Evolutionary conservation across 1,140 invertebrate genomes (phyloP).

Genomic region (Anoplophora glabripennis): DNA sequence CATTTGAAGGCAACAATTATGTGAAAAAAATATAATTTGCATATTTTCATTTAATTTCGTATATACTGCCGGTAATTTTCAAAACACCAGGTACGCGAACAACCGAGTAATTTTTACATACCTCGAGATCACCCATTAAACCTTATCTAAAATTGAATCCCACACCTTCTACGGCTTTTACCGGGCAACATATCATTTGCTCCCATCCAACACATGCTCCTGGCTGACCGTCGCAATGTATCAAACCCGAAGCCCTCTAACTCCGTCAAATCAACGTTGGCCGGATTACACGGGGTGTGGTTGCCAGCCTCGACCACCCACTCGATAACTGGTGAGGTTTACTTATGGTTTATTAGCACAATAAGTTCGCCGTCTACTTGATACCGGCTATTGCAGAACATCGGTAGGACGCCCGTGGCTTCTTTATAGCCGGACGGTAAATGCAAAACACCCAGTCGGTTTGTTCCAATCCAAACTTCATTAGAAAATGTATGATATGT

Average conservation of each 20-base stretch:
- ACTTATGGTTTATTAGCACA: conserved; percentile 16
- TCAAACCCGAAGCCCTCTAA: conserved; percentile 6
- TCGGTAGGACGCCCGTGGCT: conserved; percentile 14
- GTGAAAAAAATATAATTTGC: too few relatives aligned
- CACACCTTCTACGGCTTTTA: too few relatives aligned
- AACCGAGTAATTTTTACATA: too few relatives aligned
- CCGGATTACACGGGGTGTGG: conserved; percentile 15
- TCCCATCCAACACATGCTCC: too few relatives aligned
- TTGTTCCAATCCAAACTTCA: conserved; percentile 6
- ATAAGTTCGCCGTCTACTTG: conserved; percentile 14
- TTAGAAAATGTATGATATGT: not conserved
- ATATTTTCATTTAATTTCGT: too few relatives aligned
- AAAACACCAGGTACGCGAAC: too few relatives aligned
- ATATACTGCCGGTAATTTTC: too few relatives aligned
- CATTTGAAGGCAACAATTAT: too few relatives aligned
- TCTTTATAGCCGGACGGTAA: conserved; percentile 2
- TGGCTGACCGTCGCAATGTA: too few relatives aligned
- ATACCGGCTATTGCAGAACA: not conserved
- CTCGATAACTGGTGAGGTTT: conserved; percentile 8
- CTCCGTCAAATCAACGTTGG: conserved; percentile 6
- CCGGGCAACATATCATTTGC: too few relatives aligned
- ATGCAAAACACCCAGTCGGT: conserved; percentile 13
- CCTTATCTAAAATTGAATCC: too few relatives aligned
- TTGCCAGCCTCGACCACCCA: conserved; percentile 10
- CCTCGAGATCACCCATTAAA: too few relatives aligned